These are phyloP conservation scores for Eptesicus fuscus DNA, from an alignment of 2,113 vertebrate species.

Conservation along the genomic window DNA sequence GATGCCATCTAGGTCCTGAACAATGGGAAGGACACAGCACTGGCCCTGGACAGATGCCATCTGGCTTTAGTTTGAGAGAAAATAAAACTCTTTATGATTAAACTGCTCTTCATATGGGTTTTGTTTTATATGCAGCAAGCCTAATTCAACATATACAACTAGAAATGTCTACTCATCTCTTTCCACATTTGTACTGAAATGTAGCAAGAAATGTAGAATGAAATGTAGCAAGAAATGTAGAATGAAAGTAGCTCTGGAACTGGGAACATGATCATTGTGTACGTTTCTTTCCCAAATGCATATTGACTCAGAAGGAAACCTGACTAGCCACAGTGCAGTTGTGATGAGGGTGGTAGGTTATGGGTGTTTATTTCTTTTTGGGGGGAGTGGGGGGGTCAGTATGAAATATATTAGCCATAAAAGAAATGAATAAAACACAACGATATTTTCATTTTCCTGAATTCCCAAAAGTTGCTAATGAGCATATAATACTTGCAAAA, in stretches of 20 bases:
- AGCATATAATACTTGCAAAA: not conserved
- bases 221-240: not conserved
- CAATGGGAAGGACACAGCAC: not conserved
- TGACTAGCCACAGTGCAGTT: not conserved
- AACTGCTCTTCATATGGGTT: not conserved
- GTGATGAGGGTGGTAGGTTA: not conserved
- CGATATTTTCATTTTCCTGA: not conserved
- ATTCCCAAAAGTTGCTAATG: not conserved
- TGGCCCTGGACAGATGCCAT: not conserved
- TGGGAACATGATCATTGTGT: not conserved
- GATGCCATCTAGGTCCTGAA: too few species aligned
- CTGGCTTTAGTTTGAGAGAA: not conserved
- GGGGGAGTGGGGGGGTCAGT: accelerated
- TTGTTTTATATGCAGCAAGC: not conserved
- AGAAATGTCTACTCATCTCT: not conserved
- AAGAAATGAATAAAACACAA: not conserved
- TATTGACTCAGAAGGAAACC: not conserved
- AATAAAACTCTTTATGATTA: not conserved
- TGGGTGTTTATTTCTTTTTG: not conserved
- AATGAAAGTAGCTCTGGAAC: not conserved
- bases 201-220: not conserved
- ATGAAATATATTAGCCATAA: not conserved
- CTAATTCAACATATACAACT: not conserved
- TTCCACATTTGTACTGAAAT: not conserved
- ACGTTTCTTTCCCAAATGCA: not conserved